These are phyloP conservation scores for Psittacula cyanocephala DNA, from an alignment of 2,113 vertebrate species.

Conservation along the genomic window DNA sequence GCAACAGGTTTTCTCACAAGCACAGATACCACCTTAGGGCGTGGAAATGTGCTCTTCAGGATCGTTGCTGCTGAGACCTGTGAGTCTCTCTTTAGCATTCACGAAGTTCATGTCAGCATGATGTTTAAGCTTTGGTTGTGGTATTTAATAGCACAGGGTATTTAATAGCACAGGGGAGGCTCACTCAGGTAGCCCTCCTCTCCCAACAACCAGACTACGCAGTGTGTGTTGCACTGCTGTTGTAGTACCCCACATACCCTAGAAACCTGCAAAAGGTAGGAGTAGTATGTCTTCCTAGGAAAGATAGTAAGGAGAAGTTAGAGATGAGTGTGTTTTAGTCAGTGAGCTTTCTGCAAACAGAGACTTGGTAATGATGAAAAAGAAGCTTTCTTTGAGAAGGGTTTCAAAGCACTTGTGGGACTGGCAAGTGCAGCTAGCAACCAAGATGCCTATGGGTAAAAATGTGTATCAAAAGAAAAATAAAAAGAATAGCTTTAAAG, in stretches of 20 bases:
- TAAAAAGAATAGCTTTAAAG: conserved; percentile 9
- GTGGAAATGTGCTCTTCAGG: not conserved
- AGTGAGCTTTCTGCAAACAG: not conserved
- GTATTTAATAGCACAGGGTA: not conserved
- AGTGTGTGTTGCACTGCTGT: not conserved
- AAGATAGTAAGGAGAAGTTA: fast-evolving
- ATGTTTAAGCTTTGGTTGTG: not conserved
- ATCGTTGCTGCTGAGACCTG: not conserved
- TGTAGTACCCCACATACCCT: not conserved
- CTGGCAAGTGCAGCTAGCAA: conserved; percentile 3
- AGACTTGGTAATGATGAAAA: not conserved
- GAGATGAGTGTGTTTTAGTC: not conserved
- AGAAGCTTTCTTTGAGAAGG: not conserved
- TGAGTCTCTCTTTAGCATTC: not conserved
- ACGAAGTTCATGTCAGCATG: not conserved
- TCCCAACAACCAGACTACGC: not conserved
- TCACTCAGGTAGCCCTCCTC: not conserved
- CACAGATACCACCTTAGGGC: not conserved
- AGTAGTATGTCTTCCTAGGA: not conserved
- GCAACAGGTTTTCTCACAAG: not conserved
- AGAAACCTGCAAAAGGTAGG: not conserved
- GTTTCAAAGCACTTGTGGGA: not conserved
- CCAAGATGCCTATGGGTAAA: conserved; percentile 32
- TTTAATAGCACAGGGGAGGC: not conserved
- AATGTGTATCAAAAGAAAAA: conserved; percentile 37